Base-by-base conservation (phyloP, 2,797 vertebrate species). In the Coccyzus lansbergi region DNA sequence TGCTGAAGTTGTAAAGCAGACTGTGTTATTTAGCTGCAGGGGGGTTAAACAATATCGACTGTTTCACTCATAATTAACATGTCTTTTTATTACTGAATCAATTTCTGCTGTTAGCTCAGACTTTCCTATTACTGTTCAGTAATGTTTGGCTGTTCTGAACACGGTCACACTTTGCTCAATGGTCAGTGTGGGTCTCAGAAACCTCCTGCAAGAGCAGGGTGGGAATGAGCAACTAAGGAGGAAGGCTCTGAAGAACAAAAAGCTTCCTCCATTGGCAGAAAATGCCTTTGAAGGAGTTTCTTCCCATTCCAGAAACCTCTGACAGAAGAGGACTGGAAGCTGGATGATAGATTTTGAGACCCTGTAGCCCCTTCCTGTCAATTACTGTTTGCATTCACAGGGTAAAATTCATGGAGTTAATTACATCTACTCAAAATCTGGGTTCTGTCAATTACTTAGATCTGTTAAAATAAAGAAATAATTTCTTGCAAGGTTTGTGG, bases 1-100 rank as follows among this genome's bases (percentile, higher is more conserved):
- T 69, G 77, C 80, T 65, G 46, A 78, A 87, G 69, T 70, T 60
- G 26, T 76, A 62, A 89, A 93, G 89, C 93, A 90, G 74, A 72
- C 51, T 6, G 9, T 80, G 68, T 65, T 92, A 72, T 3, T 3
- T 86, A 95, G 69, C 82, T 15, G 17, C 89, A 89, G 84, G 91
- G 86, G 89, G 44, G 60, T 84, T 89, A 55, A 87, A 48, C 46
- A 36, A 1, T 64, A 85, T 87, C 0, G 5, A 67, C 84, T 52
- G 28, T 82, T 92, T 48, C 19, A 40, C 44, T 76, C 71, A 55
- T 82, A 78, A 92, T 67, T 74, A 81, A 51, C 55, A 46, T 5
- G 3, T 7, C 8, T 67, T 70, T 88, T 87, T 87, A 63, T 85
- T 87, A 42, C 58, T 12, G 8, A 29, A 53, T 74, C 10, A 20